Evolutionary conservation across 2,888 invertebrate genomes (phyloP).

Genomic region (Nymphalis polychloros): DNA sequence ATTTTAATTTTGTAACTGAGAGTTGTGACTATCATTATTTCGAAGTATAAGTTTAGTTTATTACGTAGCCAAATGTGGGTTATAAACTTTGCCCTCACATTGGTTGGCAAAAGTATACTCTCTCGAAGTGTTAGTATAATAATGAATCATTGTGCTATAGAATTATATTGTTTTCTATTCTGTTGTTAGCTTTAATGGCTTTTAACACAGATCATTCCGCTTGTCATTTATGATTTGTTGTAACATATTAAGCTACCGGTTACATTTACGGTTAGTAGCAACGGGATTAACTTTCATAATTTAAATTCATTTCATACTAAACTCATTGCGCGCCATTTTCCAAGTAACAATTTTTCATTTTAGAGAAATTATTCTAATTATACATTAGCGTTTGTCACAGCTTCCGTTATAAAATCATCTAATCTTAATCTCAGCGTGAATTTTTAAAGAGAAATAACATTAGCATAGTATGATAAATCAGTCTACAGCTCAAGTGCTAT

Average conservation of each 20-base stretch:
- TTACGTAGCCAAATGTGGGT: too few species aligned
- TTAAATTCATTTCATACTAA: not conserved
- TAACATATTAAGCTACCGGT: not conserved
- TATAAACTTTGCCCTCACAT: too few species aligned
- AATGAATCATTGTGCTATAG: too few species aligned
- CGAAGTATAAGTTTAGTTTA: too few species aligned
- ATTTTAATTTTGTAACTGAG: too few species aligned
- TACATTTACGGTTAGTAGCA: slow-evolving; percentile 33
- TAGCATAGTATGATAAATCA: not conserved
- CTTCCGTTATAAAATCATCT: not conserved
- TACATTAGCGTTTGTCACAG: not conserved
- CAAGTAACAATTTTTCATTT: not conserved
- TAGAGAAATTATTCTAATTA: not conserved
- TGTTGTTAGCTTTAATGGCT: not conserved
- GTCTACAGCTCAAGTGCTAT: not conserved
- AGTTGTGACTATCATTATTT: too few species aligned
- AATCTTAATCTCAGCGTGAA: not conserved
- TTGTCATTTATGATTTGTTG: not conserved
- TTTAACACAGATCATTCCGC: not conserved
- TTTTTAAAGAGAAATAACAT: not conserved
- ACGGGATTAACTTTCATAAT: slow-evolving; percentile 21
- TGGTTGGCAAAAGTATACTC: too few species aligned
- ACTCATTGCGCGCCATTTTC: not conserved
- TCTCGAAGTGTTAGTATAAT: too few species aligned
- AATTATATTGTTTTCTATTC: too few species aligned